Evolutionary conservation across 2,113 vertebrate genomes (phyloP).

Genomic region (Sakesphorus luctuosus): DNA sequence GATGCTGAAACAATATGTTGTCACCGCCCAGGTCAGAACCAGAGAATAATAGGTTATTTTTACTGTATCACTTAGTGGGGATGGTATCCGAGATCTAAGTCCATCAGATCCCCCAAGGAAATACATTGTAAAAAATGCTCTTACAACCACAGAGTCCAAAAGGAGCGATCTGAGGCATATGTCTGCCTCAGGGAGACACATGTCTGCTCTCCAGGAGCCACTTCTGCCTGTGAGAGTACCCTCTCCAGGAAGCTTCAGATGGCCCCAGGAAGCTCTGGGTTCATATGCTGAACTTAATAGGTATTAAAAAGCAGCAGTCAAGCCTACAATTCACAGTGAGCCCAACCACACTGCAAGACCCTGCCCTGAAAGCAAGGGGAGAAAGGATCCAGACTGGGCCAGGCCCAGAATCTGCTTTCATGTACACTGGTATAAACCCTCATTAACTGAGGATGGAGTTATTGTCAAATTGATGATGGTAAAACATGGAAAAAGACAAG

Average conservation of each 20-base stretch:
- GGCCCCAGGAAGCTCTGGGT: constrained; percentile 43
- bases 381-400: not conserved
- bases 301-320: constrained; percentile 1
- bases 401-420: not conserved
- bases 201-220: constrained; percentile 43
- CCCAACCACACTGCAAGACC: not conserved
- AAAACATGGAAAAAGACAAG: not conserved
- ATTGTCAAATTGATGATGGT: not conserved
- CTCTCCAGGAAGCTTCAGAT: constrained; percentile 17
- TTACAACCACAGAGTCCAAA: constrained; percentile 22
- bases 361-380: not conserved
- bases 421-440: not conserved
- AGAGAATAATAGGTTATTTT: constrained; percentile 74
- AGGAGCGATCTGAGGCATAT: not conserved
- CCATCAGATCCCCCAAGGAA: constrained; percentile 60
- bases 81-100: constrained; percentile 64
- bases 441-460: not conserved
- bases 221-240: not conserved
- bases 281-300: constrained; percentile 36
- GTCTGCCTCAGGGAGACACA: constrained; percentile 4
- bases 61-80: constrained; percentile 66
- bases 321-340: not conserved
- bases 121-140: constrained; percentile 50
- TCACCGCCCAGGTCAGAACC: constrained; percentile 68
- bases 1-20: constrained; percentile 72